Percentiles rank a stretch among this genome's conserved stretches.
phyloP scores from a whole-genome alignment of 1,140 invertebrate genomes.

The Halesus radiatus region DNA sequence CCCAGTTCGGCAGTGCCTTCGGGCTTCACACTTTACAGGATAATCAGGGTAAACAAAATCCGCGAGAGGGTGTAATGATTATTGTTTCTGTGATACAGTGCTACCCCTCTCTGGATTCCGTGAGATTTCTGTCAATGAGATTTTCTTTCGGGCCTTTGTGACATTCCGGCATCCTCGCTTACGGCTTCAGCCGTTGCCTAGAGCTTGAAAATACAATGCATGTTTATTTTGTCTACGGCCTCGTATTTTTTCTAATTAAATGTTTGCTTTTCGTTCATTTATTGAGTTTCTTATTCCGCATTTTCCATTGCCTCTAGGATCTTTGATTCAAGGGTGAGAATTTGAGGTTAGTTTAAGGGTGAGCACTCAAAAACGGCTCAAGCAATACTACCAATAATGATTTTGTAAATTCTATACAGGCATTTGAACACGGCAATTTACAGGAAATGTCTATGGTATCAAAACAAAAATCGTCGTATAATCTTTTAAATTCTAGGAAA shows the following conservation, averaged over 20 bases:
- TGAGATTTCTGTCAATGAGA: slow-evolving; percentile 29
- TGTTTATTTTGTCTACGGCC: slow-evolving; percentile 13
- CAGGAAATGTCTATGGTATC: no score
- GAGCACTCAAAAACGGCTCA: no score
- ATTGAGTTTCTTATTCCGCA: no score
- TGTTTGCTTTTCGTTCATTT: slow-evolving; percentile 2
- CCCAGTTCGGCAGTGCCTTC: slow-evolving; percentile 13
- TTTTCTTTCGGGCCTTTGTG: background rate
- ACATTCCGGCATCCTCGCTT: background rate
- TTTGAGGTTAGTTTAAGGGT: no score
- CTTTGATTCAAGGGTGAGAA: no score
- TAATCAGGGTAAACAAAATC: slow-evolving; percentile 52
- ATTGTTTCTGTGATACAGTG: slow-evolving; percentile 47
- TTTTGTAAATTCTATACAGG: no score
- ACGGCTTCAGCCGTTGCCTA: background rate
- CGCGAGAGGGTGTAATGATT: slow-evolving; percentile 51
- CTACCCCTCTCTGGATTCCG: slow-evolving; percentile 1
- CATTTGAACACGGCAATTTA: no score
- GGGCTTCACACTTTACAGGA: slow-evolving; percentile 39
- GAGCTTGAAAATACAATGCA: slow-evolving; percentile 12
- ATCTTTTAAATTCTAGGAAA: no score
- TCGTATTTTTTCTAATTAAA: slow-evolving; percentile 24
- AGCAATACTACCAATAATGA: no score
- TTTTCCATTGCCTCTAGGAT: no score
- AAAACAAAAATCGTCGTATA: no score